These are phyloP conservation scores for Frankliniella intonsa DNA, from an alignment of 2,888 invertebrate genomes.

Conservation along the genomic window DNA sequence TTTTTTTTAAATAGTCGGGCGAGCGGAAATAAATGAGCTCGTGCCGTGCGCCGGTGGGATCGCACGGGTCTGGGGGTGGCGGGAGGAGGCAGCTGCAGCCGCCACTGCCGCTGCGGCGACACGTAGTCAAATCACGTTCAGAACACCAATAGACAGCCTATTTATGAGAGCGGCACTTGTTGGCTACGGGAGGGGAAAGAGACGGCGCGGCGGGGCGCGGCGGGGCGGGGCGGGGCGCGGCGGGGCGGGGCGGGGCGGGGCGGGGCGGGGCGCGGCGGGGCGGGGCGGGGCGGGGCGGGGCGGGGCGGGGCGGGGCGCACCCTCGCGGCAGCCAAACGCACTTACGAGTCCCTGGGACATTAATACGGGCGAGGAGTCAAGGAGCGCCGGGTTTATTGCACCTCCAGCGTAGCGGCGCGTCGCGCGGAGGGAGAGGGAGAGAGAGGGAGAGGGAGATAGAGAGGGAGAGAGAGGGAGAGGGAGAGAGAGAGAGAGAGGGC, in stretches of 20 bases:
- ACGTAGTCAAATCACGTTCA: conserved; percentile 19
- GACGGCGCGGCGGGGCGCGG: neutral
- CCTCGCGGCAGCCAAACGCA: neutral
- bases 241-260: too few species aligned
- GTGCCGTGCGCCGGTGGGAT: neutral
- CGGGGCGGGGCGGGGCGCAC: neutral
- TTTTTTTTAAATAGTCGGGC: too few species aligned
- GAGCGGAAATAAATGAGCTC: too few species aligned
- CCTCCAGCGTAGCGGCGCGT: neutral
- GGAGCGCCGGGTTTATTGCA: conserved; percentile 13
- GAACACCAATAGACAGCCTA: conserved; percentile 20
- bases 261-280: neutral
- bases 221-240: neutral
- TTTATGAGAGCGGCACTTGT: conserved; percentile 1
- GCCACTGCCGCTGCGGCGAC: neutral
- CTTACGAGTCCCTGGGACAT: neutral
- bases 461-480: too few species aligned
- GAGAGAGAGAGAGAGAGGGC: neutral
- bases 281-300: neutral
- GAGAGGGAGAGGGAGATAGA: too few species aligned
- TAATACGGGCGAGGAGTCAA: neutral
- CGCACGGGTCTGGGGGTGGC: neutral
- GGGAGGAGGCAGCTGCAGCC: neutral
- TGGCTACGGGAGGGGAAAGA: neutral
- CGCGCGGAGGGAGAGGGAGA: neutral